Base-by-base conservation (phyloP, 23 tunicate species). In the Trididemnum miniatum region DNA sequence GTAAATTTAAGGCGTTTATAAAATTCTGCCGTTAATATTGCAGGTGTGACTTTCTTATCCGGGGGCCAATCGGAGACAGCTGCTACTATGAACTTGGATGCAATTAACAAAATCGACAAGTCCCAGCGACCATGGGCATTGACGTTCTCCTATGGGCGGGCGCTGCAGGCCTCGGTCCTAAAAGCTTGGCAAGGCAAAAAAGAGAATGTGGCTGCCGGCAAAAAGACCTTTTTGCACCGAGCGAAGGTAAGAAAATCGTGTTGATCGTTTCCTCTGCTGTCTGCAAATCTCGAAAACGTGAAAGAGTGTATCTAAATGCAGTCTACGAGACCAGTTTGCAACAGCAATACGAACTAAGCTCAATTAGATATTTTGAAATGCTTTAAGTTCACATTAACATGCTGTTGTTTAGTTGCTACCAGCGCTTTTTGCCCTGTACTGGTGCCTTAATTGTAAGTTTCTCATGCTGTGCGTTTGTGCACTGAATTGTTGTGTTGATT, bases 151-250 rank as follows among this genome's bases (percentile, higher is more conserved):
- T 92, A 89, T 34, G 97, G 97, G 1, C 86, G 97, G 1, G 97
- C 97, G 32, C 64, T 92, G 15, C 97, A 92, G 37, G 97, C 97
- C 0, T 92, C 97, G 2, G 97, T 92, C 29, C 52, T 92, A 28
- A 76, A 85, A 79, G 92, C 97, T 12, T 92, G 97, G 97, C 79
- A 84, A n/a, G 97, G 92, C 9, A 92, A 92, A 80, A 30, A 86
- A 27, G 97, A 59, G 3, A 83, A 92, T 34, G 72, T 79, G 22
- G 78, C 81, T 0, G 86, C 89, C 2, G 97, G 81, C 0, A 71
- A 92, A 77, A 88, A 87, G 72, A 80, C 83, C 12, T 84, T 92
- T 51, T 52, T 92, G 33, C 91, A 92, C 76, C 54, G 97, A 28
- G 92, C 92, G 0, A 65, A 90, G 63, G 84, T 86, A 51, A 71